Evolutionary conservation across 2,113 vertebrate genomes (phyloP).

Genomic region (Embiotoca jacksoni): DNA sequence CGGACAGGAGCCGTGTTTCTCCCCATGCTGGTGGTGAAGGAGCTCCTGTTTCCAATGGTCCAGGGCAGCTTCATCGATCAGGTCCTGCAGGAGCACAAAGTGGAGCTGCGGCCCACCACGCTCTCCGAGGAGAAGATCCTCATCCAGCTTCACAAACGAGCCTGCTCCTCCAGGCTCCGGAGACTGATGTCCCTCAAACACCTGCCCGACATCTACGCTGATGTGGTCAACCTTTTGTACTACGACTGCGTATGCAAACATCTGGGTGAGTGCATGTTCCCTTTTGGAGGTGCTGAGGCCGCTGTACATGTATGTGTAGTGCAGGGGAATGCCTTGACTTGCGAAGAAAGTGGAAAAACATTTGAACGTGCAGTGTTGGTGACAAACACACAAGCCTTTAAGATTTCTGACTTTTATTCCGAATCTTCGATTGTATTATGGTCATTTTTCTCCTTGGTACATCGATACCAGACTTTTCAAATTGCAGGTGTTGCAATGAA

Average conservation of each 20-base stretch:
- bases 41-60: conserved; percentile 92
- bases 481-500: background rate
- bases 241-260: conserved; percentile 86
- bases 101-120: conserved; percentile 93
- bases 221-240: conserved; percentile 89
- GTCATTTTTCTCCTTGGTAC: background rate
- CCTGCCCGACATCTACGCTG: conserved; percentile 85
- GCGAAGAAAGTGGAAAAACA: background rate
- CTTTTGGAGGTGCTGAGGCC: background rate
- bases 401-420: background rate
- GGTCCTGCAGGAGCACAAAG: conserved; percentile 92
- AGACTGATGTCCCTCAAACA: conserved; percentile 94
- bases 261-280: conserved; percentile 86
- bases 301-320: background rate
- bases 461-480: background rate
- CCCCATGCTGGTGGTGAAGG: conserved; percentile 95
- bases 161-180: conserved; percentile 91
- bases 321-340: no score
- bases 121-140: conserved; percentile 93
- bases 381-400: background rate
- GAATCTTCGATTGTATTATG: background rate
- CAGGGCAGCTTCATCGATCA: conserved; percentile 87
- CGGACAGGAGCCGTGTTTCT: conserved; percentile 91
- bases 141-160: conserved; percentile 87
- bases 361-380: background rate